Conservation (phyloP, 2,888 invertebrate genomes). For the Morinoia aosen region DNA sequence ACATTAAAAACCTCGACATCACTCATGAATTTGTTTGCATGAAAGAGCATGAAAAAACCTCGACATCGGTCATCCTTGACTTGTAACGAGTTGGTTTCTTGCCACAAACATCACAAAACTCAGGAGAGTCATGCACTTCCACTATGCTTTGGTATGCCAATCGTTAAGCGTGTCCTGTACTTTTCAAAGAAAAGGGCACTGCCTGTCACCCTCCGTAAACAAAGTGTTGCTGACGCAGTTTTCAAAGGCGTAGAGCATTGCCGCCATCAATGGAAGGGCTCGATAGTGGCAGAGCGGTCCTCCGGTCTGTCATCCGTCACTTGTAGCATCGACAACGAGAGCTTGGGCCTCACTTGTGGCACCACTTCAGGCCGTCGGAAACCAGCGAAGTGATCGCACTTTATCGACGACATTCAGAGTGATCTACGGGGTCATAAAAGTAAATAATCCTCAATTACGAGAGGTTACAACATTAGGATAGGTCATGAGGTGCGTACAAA, state of each 20-base stretch:
- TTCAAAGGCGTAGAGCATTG: neutral
- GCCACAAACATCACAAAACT: neutral
- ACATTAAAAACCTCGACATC: neutral
- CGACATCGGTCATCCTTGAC: neutral
- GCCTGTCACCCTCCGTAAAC: neutral
- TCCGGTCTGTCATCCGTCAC: neutral
- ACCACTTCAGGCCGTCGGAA: constrained; percentile 12
- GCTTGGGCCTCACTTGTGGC: neutral
- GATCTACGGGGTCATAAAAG: neutral
- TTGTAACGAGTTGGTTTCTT: neutral
- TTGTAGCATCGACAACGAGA: neutral
- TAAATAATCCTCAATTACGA: neutral
- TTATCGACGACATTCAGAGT: constrained; percentile 3
- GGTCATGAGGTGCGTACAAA: constrained; percentile 13
- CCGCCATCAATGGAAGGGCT: neutral
- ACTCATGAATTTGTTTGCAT: too few relatives aligned
- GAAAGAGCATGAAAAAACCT: too few relatives aligned
- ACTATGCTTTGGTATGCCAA: neutral
- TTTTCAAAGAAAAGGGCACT: neutral
- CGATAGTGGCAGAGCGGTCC: neutral
- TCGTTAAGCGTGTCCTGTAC: neutral
- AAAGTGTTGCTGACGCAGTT: neutral
- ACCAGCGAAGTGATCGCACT: constrained; percentile 2
- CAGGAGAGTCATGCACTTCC: neutral
- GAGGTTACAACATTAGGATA: neutral